phyloP scores from a whole-genome alignment of 2,888 invertebrate species.

The Myopa tessellatipennis region DNA sequence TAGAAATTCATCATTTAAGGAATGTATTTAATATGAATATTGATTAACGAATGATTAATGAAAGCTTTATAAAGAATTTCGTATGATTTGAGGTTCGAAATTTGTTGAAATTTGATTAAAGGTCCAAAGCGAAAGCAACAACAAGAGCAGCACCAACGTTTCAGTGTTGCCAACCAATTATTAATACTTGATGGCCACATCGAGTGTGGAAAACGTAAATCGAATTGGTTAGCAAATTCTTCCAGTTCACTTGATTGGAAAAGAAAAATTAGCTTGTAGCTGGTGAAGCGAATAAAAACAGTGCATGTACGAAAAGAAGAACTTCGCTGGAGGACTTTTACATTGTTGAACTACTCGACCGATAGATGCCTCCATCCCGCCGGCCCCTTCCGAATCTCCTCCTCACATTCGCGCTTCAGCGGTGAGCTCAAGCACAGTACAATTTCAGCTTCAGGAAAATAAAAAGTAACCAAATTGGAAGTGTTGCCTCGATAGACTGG shows the following conservation, averaged over 20 bases:
- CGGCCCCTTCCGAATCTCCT: not conserved
- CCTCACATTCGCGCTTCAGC: not conserved
- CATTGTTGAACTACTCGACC: too few species aligned
- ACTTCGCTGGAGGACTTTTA: not conserved
- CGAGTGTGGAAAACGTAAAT: slow-evolving; percentile 12
- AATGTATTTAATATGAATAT: too few species aligned
- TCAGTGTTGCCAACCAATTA: slow-evolving; percentile 34
- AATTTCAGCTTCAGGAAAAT: not conserved
- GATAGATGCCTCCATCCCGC: not conserved
- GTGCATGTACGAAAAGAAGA: slow-evolving; percentile 21
- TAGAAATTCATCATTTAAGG: too few species aligned
- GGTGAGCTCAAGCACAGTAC: not conserved
- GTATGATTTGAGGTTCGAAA: too few species aligned
- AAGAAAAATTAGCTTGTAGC: slow-evolving; percentile 42
- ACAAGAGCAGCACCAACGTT: too few species aligned
- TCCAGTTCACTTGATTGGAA: slow-evolving; percentile 41
- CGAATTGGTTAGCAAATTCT: slow-evolving; percentile 4
- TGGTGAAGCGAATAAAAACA: slow-evolving; percentile 39
- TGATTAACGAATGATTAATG: too few species aligned
- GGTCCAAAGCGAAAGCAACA: too few species aligned
- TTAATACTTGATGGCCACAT: slow-evolving; percentile 18
- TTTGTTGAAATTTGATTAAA: too few species aligned
- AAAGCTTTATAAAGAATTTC: too few species aligned
- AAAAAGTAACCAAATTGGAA: slow-evolving; percentile 28
- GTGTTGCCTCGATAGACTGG: slow-evolving; percentile 16